These are phyloP conservation scores for Botrylloides violaceus DNA, from an alignment of 23 tunicate species.

Conservation along the genomic window DNA sequence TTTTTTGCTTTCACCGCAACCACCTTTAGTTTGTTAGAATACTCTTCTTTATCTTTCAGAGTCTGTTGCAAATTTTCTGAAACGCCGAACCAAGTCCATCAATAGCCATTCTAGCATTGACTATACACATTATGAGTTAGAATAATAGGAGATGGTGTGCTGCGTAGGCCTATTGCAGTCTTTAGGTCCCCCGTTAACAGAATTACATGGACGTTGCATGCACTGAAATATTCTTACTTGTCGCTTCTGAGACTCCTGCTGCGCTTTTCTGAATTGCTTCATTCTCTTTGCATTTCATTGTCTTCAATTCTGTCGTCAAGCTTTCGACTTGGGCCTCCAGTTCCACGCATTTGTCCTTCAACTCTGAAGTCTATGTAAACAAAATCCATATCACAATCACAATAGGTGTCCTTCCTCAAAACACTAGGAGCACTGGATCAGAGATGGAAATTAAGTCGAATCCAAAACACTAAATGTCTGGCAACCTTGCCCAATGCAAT, in stretches of 20 bases:
- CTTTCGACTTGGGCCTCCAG: constrained; percentile 2
- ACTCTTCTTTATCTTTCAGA: constrained; percentile 56
- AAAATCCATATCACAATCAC: too few species aligned
- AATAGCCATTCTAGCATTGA: too few species aligned
- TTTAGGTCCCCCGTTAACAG: too few species aligned
- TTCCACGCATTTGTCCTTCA: not conserved
- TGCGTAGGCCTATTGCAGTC: too few species aligned
- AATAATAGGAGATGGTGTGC: too few species aligned
- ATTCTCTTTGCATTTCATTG: not conserved
- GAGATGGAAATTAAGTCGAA: not conserved
- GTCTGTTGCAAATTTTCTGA: constrained; percentile 34
- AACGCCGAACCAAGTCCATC: too few species aligned
- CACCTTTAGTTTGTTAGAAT: constrained; percentile 51
- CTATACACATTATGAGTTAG: too few species aligned
- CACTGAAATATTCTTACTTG: too few species aligned
- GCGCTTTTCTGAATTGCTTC: not conserved
- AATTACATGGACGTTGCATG: too few species aligned
- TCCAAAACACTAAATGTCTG: too few species aligned
- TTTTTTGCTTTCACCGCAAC: constrained; percentile 82
- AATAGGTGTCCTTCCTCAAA: too few species aligned
- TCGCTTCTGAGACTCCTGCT: not conserved
- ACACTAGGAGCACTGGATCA: not conserved
- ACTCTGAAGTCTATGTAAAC: not conserved
- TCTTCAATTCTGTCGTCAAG: not conserved
- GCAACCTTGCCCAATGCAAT: too few species aligned